Percentiles rank a stretch among this genome's conserved stretches.
These are phyloP conservation scores for Incurvaria masculella DNA, from an alignment of 2,888 invertebrate genomes.

Conservation along the genomic window DNA sequence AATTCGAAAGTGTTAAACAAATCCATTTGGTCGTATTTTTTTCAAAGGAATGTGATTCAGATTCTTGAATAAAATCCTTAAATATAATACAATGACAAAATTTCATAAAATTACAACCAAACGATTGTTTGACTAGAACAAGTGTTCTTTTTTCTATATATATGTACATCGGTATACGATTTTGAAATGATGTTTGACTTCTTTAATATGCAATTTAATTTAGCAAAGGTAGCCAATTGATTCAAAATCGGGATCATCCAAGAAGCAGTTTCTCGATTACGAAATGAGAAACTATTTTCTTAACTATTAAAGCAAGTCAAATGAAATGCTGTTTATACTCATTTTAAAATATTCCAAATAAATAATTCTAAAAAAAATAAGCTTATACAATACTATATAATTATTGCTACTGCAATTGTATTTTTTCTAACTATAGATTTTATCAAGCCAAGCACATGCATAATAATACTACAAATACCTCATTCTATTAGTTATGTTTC, in stretches of 20 bases:
- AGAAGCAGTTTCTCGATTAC: not conserved
- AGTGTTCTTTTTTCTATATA: no score
- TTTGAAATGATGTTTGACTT: not conserved
- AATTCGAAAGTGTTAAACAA: no score
- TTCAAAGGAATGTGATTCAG: no score
- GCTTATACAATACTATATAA: not conserved
- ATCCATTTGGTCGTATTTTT: no score
- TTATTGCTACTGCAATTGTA: no score
- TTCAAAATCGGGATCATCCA: not conserved
- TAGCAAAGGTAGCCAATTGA: not conserved
- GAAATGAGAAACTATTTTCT: not conserved
- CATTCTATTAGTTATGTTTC: no score
- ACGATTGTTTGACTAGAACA: no score
- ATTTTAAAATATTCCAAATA: not conserved
- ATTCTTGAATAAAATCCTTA: no score
- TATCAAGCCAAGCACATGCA: not conserved
- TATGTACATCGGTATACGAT: not conserved
- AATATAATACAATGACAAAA: no score
- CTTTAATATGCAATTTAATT: not conserved
- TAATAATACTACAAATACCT: not conserved
- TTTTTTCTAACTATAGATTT: no score
- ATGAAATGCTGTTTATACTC: constrained; percentile 34
- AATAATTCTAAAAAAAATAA: not conserved
- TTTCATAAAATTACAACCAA: no score
- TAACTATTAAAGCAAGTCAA: constrained; percentile 40